Base-by-base conservation (phyloP, 2,888 invertebrate genomes). In the Mythimna vitellina region DNA sequence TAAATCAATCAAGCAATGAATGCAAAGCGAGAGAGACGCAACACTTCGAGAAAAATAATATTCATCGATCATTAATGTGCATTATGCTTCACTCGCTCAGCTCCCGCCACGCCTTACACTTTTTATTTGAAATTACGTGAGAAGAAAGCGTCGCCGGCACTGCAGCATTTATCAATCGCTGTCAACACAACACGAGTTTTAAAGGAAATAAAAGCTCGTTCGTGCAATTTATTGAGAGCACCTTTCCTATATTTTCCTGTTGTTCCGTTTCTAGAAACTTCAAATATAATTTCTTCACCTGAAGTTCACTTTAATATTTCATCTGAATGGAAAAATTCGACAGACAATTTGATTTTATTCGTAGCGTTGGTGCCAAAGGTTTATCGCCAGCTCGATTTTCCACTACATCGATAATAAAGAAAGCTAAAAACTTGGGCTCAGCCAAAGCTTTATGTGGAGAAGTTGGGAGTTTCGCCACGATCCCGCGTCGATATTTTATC, bases 321-420 rank as follows among this genome's bases (percentile, higher is more conserved):
- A 84, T 81, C 79, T 77, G 76, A 83, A 80, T 84, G 77, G 81
- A 84, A 85, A 87, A 84, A 79, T 83, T 83, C 76, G 69, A 72
- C 76, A 80, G 78, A 81, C 86, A 82, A 84, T 83, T 82, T 81
- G 76, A 81, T 83, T 85, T 71, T 67, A 76, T 80, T 76, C 71
- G 80, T 65, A 75, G 80, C 75, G 76, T 73, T 73, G 71, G 73
- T 87, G 86, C 84, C 84, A 88, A 85, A 84, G 76, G 70, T 80
- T 74, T 65, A 84, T 83, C 72, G 81, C 76, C 73, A 81, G 72
- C 76, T 78, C 68, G 71, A 63, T 81, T 82, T 86, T 82, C 80
- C 82, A 83, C 80, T 81, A 86, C 83, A 83, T 86, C 85, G 78
- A 88, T 86, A 86, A 71, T 82, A 82, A 80, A 84, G 74, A 73